These are phyloP conservation scores for Myathropa florea DNA, from an alignment of 2,888 invertebrate genomes.

Conservation along the genomic window DNA sequence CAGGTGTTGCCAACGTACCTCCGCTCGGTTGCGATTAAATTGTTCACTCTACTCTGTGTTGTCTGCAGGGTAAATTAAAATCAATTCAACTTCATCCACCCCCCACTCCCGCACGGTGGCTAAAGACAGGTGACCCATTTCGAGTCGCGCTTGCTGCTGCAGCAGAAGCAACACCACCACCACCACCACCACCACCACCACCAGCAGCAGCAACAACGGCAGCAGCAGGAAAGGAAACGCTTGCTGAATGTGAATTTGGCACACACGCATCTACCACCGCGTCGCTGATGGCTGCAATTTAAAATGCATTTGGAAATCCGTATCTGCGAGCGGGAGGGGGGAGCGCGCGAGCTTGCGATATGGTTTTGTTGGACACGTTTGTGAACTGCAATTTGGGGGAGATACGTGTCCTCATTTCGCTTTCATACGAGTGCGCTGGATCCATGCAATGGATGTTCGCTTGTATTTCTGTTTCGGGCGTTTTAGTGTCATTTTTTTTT, in stretches of 20 bases:
- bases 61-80: conserved; percentile 46
- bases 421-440: conserved; percentile 29
- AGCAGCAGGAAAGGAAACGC: conserved; percentile 6
- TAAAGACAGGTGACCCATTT: conserved; percentile 58
- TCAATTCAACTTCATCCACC: conserved; percentile 39
- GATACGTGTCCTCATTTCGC: conserved; percentile 64
- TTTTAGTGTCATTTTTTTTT: background rate
- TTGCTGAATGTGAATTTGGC: conserved; percentile 61
- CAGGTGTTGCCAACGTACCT: conserved; percentile 17
- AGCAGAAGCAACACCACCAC: background rate
- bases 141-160: background rate
- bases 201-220: background rate
- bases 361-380: conserved; percentile 66
- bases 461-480: background rate
- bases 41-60: conserved; percentile 28
- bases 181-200: background rate
- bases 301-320: conserved; percentile 67
- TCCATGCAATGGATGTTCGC: conserved; percentile 27
- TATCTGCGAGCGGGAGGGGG: conserved; percentile 3
- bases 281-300: conserved; percentile 67
- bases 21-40: conserved; percentile 28
- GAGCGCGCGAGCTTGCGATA: conserved; percentile 50
- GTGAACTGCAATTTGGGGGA: conserved; percentile 59
- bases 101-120: conserved; percentile 3
- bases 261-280: conserved; percentile 55